Base-by-base conservation (phyloP, 2,888 invertebrate genomes). In the Neoaliturus tenellus region DNA sequence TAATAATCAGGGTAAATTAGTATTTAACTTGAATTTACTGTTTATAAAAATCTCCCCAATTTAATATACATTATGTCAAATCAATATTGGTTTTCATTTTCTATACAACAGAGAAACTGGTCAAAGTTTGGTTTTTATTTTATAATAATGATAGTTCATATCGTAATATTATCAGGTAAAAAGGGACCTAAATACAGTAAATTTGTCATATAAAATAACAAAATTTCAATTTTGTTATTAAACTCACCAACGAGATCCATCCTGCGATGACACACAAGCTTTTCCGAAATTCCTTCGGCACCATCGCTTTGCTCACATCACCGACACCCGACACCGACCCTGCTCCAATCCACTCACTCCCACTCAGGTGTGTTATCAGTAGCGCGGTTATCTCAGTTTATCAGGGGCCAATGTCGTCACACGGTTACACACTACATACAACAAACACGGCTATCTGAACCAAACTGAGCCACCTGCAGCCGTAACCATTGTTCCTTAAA, bases 261-360 rank as follows among this genome's bases (percentile, higher is more conserved):
- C 78, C 78, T 51, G 78, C 78, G 12, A 48, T 17, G 35, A 78
- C 31, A 20, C 78, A 78, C 55, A 55, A 33, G 14, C 2, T 25
- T 31, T 78, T 78, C 55, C 78, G 17, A 35, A 78, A 78, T 23
- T 78, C 55, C 78, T 55, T 51, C 23, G 78, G 78, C 78, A 78
- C 78, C 78, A 78, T 78, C n/a, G 6, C 35, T 8, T 20, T 48
- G 48, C 23, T 78, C n/a, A 17, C 35, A 12, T 20, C 75, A 75
- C 23, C 6, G 33, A 39, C 75, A 75, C 48, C 10, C 28, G 25
- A 75, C 75, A 23, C 23, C 35, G 35, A 31, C 71, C n/a, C n/a
- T n/a, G n/a, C 25, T 48, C 75, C 44, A 25, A 35, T 20, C 44
- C 31, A 75, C 39, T 48, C 28, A n/a, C 33, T 78, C 41, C 51